These are phyloP conservation scores for Catonia carolina DNA, from an alignment of 2,888 invertebrate genomes.

Conservation along the genomic window DNA sequence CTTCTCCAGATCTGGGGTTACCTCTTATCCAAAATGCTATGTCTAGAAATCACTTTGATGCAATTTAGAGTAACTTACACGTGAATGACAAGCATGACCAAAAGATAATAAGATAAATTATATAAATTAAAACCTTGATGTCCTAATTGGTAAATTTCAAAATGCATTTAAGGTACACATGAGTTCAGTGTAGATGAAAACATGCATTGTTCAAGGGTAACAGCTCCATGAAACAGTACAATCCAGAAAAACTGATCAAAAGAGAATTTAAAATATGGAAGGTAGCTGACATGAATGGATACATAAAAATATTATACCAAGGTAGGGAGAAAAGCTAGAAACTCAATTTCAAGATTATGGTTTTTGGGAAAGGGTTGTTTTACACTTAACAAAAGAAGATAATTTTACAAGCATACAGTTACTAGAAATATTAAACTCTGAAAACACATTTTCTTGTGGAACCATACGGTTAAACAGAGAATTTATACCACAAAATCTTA, in stretches of 20 bases:
- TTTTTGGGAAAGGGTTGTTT: constrained; percentile 26
- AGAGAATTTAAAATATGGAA: constrained; percentile 26
- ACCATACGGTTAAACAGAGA: constrained; percentile 23
- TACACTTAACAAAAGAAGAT: constrained; percentile 16
- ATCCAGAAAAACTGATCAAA: constrained; percentile 24
- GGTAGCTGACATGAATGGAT: constrained; percentile 16
- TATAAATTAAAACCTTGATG: too few relatives aligned
- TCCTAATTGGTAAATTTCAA: constrained; percentile 17
- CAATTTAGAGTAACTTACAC: constrained; percentile 8
- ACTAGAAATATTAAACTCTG: constrained; percentile 21
- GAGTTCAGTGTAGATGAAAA: constrained; percentile 24
- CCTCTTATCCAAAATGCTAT: constrained; percentile 6
- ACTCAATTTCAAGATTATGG: constrained; percentile 25
- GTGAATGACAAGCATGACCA: constrained; percentile 16
- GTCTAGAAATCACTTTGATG: constrained; percentile 14
- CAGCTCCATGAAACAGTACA: constrained; percentile 25
- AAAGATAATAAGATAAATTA: constrained; percentile 5
- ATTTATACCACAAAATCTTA: constrained; percentile 17
- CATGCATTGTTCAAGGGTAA: constrained; percentile 25
- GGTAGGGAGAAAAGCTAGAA: constrained; percentile 17
- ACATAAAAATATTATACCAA: constrained; percentile 8
- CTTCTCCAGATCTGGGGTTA: constrained; percentile 12
- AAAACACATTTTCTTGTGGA: constrained; percentile 25
- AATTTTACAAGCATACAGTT: constrained; percentile 25
- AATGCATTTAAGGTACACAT: constrained; percentile 13